Evolutionary conservation across 2,797 vertebrate genomes (phyloP).

Genomic region (Myotis findleyi): DNA sequence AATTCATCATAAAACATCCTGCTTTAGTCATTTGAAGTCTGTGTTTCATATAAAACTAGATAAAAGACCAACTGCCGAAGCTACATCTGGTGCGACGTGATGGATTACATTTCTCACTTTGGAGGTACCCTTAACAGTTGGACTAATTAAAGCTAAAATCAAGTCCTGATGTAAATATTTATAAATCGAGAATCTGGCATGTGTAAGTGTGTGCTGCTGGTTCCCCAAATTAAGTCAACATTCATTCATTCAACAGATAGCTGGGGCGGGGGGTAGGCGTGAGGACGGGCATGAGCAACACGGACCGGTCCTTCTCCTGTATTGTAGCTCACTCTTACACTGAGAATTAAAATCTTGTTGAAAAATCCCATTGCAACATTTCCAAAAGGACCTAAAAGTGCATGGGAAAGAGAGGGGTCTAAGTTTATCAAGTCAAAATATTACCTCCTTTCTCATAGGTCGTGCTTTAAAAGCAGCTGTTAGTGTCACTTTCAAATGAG

Average conservation of each 20-base stretch:
- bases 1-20: slow-evolving; percentile 25
- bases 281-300: too few relatives aligned
- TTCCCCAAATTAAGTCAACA: slow-evolving; percentile 73
- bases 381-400: not conserved
- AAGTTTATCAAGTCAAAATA: slow-evolving; percentile 31
- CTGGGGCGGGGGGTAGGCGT: not conserved
- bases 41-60: slow-evolving; percentile 70
- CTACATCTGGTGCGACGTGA: slow-evolving; percentile 85
- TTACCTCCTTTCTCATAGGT: not conserved
- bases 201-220: slow-evolving; percentile 77
- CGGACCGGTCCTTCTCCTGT: not conserved
- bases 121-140: slow-evolving; percentile 89
- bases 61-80: slow-evolving; percentile 81
- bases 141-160: slow-evolving; percentile 89
- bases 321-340: not conserved
- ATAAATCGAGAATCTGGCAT: slow-evolving; percentile 85
- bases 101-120: slow-evolving; percentile 87
- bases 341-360: not conserved
- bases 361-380: not conserved
- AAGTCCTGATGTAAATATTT: slow-evolving; percentile 89
- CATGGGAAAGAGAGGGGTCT: not conserved
- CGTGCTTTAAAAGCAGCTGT: slow-evolving; percentile 52
- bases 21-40: slow-evolving; percentile 34
- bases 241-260: not conserved
- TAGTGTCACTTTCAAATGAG: slow-evolving; percentile 15